Evolutionary conservation across 2,797 vertebrate genomes (phyloP), one percentile per base, ranked within the genome.

Genomic region (Taeniopygia guttata): DNA sequence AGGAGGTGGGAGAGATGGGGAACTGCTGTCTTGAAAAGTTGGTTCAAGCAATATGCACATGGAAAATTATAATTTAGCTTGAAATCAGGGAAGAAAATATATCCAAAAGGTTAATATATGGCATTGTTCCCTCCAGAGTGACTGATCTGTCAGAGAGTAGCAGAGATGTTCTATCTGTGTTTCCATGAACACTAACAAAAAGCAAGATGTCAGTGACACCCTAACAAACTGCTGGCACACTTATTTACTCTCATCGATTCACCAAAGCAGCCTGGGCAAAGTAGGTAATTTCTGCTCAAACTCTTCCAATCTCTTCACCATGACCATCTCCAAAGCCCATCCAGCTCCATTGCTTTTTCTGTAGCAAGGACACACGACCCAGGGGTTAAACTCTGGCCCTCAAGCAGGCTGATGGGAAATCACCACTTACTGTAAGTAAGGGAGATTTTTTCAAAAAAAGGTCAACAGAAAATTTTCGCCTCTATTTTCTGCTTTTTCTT

Each of bases 1-100:
- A 72, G 90, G 48, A 91, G 60, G 72, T 1, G 2, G 51, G 23
- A 81, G 27, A 73, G 36, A 55, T 34, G 34, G 12, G 9, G 38
- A 94, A 10, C 34, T 80, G 54, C 38, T 77, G 52, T 19, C 42
- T 92, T 91, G 59, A 82, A 54, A 89, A 89, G 29, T 22, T 56
- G 11, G 7, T 89, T 74, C 29, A 83, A 75, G 54, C 21, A 74
- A 70, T 23, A 72, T 20, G n/a, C 8, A 54, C 38, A 30, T 16
- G 6, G 18, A 93, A 89, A 81, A 77, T 48, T 16, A 51, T 26
- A 93, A 87, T 42, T 91, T 66, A 77, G 30, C 59, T 21, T 29
- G 10, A 87, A 91, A 91, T 70, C 14, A 48, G 26, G 22, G n/a
- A 77, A 80, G 38, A 9, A 92, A 85, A 93, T 67, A 13, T 15